Conservation (phyloP, 1,140 invertebrate genomes). For the Drosophila parvula region DNA sequence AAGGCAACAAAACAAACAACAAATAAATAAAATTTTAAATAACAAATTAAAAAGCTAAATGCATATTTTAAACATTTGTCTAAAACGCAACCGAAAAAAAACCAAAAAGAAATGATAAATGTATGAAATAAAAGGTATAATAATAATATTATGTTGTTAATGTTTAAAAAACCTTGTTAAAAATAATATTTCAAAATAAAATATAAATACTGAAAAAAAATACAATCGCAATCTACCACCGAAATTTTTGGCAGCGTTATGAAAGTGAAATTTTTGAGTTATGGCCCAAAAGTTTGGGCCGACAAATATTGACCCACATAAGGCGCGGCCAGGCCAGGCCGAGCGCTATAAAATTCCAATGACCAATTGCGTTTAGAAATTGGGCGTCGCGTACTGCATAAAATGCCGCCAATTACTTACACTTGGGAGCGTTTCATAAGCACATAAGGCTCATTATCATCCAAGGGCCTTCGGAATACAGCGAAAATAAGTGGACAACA, state of each 20-base stretch:
- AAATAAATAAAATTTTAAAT: slow-evolving; percentile 65
- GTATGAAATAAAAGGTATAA: slow-evolving; percentile 77
- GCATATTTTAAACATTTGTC: slow-evolving; percentile 79
- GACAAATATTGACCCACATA: slow-evolving; percentile 64
- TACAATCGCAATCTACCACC: slow-evolving; percentile 27
- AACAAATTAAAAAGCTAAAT: slow-evolving; percentile 61
- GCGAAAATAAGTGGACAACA: not conserved
- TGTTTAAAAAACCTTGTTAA: slow-evolving; percentile 82
- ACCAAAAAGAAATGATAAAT: slow-evolving; percentile 63
- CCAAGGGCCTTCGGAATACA: slow-evolving; percentile 30
- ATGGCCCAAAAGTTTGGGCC: slow-evolving; percentile 36
- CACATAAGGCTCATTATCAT: slow-evolving; percentile 41
- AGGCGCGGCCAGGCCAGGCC: slow-evolving; percentile 13
- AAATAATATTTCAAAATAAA: slow-evolving; percentile 82
- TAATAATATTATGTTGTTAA: slow-evolving; percentile 82
- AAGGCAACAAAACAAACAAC: slow-evolving; percentile 22
- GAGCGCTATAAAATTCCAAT: slow-evolving; percentile 64
- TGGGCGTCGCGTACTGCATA: slow-evolving; percentile 64
- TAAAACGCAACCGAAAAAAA: slow-evolving; percentile 50
- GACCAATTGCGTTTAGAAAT: slow-evolving; percentile 78
- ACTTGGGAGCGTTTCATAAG: slow-evolving; percentile 62
- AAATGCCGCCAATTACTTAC: slow-evolving; percentile 58
- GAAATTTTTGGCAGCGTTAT: slow-evolving; percentile 34
- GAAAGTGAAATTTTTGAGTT: slow-evolving; percentile 77
- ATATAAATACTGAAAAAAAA: slow-evolving; percentile 62